Base-by-base conservation (phyloP, 2,888 invertebrate species). In the Caenorhabditis sp. region DNA sequence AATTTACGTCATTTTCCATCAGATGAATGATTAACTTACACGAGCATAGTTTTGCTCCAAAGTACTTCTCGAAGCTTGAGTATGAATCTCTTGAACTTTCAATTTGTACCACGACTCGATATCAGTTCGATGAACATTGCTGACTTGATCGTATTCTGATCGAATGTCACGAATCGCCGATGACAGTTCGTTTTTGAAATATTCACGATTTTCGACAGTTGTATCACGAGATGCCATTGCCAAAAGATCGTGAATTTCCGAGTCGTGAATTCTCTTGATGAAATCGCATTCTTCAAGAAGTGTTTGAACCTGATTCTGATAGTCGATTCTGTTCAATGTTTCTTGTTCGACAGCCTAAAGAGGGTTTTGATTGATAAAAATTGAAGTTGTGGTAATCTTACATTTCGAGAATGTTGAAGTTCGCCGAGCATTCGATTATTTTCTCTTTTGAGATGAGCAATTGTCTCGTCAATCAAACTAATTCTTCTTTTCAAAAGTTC, bases 41-140 rank as follows among this genome's bases (percentile, higher is more conserved):
- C 66, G 61, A 49, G 72, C 78, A 54, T 78, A 78, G 58, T 71
- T 76, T 58, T 78, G 80, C 58, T 80, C 78, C 61, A 78, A 53
- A 55, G 58, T 61, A 62, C 70, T 75, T 50, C 78, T 69, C 50
- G 74, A 72, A 26, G 76, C 67, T 64, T 77, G 78, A n/a, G 81
- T 89, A 88, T 90, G 88, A 85, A 90, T 89, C 82, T 90, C 90
- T 84, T 90, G 90, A 31, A 90, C 88, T 88, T 90, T 90, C 69
- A 89, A 87, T 81, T 89, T 89, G 88, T 90, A 90, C 88, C 88
- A 89, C 10, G 79, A 79, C 72, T 90, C 90, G 83, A 90, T 88
- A 75, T 90, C 90, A 10, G 88, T 88, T 37, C 89, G 84, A 82
- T 89, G 88, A 62, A 86, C 81, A 72, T 89, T 89, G 72, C 88